These are phyloP conservation scores for Hipparchia sbordonii DNA, from an alignment of 2,888 invertebrate genomes.

Conservation along the genomic window DNA sequence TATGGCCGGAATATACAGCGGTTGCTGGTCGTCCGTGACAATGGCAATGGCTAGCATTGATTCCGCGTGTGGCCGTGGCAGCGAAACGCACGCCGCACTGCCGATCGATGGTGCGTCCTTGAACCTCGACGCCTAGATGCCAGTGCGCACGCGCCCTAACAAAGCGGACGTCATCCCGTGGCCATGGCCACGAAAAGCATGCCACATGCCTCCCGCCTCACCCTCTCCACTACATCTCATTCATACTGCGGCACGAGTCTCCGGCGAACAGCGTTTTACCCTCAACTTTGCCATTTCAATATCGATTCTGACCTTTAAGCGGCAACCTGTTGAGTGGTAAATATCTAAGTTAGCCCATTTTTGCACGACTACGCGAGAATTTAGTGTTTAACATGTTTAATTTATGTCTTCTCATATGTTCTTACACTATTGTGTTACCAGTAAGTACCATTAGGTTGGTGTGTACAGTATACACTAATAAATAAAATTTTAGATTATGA, in stretches of 20 bases:
- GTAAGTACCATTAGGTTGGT: no score
- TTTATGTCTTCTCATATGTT: no score
- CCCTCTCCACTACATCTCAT: conserved; percentile 45
- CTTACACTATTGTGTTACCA: no score
- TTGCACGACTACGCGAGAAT: background rate
- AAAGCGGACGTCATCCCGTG: conserved; percentile 72
- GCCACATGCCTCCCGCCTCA: conserved; percentile 45
- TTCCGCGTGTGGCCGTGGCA: conserved; percentile 67
- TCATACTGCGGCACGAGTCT: conserved; percentile 57
- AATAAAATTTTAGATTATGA: no score
- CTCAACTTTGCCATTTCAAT: conserved; percentile 71
- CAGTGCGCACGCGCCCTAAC: conserved; percentile 63
- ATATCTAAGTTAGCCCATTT: conserved; percentile 24
- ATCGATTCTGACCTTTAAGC: conserved; percentile 67
- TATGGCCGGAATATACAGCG: conserved; percentile 25
- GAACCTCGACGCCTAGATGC: conserved; percentile 56
- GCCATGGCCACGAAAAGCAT: conserved; percentile 74
- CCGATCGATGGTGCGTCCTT: conserved; percentile 75
- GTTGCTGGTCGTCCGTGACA: conserved; percentile 56
- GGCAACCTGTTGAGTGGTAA: conserved; percentile 57
- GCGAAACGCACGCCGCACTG: conserved; percentile 51
- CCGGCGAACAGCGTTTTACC: conserved; percentile 49
- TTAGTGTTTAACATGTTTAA: no score
- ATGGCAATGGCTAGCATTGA: conserved; percentile 56
- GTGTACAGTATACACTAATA: no score